Base-by-base conservation (phyloP, 2,797 vertebrate species). In the Platalea minor region DNA sequence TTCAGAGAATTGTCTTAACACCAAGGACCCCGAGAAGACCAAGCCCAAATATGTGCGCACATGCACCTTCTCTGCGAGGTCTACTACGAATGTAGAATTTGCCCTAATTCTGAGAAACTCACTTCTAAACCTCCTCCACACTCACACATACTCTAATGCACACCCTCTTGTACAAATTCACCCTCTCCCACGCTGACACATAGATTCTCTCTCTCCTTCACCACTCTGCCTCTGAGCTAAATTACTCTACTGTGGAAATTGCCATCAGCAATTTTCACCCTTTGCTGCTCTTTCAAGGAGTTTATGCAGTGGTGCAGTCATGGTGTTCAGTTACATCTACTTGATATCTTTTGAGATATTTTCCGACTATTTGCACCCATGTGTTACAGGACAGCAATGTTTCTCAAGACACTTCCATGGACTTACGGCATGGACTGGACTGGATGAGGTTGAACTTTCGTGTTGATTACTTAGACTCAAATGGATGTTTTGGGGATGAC, bases 211-310 rank as follows among this genome's bases (percentile, higher is more conserved):
- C 85, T 94, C 80, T 89, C 69, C 72, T 89, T 93, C 87, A 85
- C 89, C 75, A 63, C 60, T 85, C 67, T 91, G 92, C 92, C 92
- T 96, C 94, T 94, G 75, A 95, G 95, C 91, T 92, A 96, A 96
- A 95, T 91, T 89, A 93, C 92, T 93, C 92, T 96, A 31, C 93
- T 89, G 64, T 91, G 57, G 93, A 95, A 95, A 93, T 80, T 92
- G 91, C 95, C 91, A 92, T 94, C 93, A 96, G 96, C 92, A 89
- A 51, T 96, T 95, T 95, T 94, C 89, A 97, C 72, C 81, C 95
- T 92, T 89, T 92, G 81, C 91, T 95, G 95, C 75, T 87, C 95
- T 94, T 89, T 89, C 91, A 93, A 96, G 92, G 78, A 95, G 85
- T 80, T 95, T 88, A 85, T 43, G 88, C 53, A 78, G 39, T 50